Percentiles rank a stretch among this genome's conserved stretches.
Evolutionary conservation across 2,113 vertebrate genomes (phyloP).

Genomic region (Ptychochromis oligacanthus): DNA sequence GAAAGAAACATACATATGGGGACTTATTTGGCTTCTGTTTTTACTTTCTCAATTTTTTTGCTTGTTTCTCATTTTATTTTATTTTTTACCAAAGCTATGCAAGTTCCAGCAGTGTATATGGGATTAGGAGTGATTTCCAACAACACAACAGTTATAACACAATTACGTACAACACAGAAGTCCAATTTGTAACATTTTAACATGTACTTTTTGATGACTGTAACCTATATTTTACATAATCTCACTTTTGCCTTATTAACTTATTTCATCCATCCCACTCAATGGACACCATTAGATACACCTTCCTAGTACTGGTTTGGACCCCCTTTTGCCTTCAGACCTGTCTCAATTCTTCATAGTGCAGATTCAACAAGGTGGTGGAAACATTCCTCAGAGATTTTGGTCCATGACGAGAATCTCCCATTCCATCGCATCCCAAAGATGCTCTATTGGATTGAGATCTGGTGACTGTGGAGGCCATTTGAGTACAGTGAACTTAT

Average conservation of each 20-base stretch:
- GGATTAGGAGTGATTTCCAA: neutral
- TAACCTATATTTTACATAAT: neutral
- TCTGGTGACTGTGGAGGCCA: neutral
- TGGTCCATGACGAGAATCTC: neutral
- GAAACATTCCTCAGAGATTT: neutral
- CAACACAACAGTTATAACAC: neutral
- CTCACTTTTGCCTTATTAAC: neutral
- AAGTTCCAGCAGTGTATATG: neutral
- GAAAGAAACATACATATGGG: neutral
- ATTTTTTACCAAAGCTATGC: neutral
- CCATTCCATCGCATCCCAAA: neutral
- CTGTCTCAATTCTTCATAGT: neutral
- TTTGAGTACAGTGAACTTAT: neutral
- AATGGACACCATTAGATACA: neutral
- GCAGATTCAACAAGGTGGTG: neutral
- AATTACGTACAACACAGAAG: neutral
- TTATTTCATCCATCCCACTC: neutral
- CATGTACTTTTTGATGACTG: neutral
- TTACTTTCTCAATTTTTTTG: neutral
- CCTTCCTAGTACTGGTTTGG: neutral
- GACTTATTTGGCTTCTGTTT: neutral
- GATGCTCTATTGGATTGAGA: neutral
- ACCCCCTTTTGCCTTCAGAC: neutral
- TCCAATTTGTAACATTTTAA: neutral
- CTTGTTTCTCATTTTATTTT: neutral